Conservation (phyloP, 1,140 invertebrate genomes). For the Trichogramma pretiosum region DNA sequence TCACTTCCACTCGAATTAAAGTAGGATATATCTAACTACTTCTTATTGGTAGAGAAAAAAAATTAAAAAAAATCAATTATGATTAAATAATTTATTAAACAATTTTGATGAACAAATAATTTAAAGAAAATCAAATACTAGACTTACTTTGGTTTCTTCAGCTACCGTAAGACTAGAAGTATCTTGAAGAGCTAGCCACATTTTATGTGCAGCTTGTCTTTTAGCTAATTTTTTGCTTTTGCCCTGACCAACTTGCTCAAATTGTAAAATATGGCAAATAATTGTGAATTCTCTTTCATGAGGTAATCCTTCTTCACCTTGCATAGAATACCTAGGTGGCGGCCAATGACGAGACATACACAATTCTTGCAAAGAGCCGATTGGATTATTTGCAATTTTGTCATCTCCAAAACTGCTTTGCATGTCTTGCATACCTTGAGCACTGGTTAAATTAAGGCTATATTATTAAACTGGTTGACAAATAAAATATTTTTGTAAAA, state of each 20-base stretch:
- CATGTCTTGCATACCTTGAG: conserved; percentile 37
- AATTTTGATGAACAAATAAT: no score
- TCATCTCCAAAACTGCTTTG: conserved; percentile 49
- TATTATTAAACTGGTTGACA: neutral
- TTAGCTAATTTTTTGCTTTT: conserved; percentile 96
- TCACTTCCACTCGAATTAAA: conserved; percentile 42
- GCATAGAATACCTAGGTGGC: conserved; percentile 86
- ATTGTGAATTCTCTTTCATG: conserved; percentile 90
- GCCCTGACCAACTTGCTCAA: conserved; percentile 72
- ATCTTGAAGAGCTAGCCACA: conserved; percentile 74
- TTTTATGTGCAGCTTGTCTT: conserved; percentile 83
- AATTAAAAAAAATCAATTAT: no score
- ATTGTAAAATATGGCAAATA: conserved; percentile 76
- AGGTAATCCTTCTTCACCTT: conserved; percentile 81
- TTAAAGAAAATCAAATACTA: no score
- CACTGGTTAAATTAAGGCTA: conserved; percentile 23
- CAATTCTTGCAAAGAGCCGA: conserved; percentile 90
- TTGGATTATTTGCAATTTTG: conserved; percentile 77
- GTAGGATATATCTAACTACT: no score
- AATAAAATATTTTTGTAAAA: neutral
- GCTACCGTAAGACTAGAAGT: neutral
- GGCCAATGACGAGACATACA: conserved; percentile 93
- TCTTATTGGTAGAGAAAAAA: no score
- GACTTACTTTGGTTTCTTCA: no score
- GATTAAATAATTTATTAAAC: no score